Conservation (phyloP, 2,113 vertebrate genomes). For the Verasper variegatus region DNA sequence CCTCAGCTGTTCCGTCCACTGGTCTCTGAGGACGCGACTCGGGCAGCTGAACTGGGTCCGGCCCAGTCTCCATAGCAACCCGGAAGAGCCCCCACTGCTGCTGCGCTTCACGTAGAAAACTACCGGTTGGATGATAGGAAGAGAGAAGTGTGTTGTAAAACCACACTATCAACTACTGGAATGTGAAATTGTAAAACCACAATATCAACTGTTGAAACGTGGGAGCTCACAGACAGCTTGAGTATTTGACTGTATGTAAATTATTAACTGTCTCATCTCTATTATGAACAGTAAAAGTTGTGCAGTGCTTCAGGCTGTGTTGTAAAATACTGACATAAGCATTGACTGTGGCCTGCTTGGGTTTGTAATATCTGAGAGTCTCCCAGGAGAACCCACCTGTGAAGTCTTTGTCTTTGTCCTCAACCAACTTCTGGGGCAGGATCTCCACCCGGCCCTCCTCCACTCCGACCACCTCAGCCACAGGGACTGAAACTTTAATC, state of each 20-base stretch:
- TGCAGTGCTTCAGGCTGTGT: not conserved
- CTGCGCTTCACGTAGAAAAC: slow-evolving; percentile 83
- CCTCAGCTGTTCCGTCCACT: slow-evolving; percentile 79
- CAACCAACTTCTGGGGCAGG: slow-evolving; percentile 74
- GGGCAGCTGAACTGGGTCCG: slow-evolving; percentile 81
- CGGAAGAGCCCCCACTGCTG: slow-evolving; percentile 58
- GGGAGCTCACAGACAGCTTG: not conserved
- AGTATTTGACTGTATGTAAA: slow-evolving; percentile 1
- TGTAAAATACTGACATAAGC: no score
- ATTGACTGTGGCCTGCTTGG: not conserved
- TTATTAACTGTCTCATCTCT: not conserved
- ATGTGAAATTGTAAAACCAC: not conserved
- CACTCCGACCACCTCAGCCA: slow-evolving; percentile 80
- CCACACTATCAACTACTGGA: not conserved
- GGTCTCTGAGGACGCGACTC: slow-evolving; percentile 80
- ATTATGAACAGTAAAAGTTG: not conserved
- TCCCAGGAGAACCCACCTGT: slow-evolving; percentile 69
- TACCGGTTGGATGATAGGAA: slow-evolving; percentile 39
- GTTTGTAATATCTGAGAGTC: slow-evolving; percentile 2
- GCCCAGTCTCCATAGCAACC: slow-evolving; percentile 80
- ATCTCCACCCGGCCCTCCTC: slow-evolving; percentile 78
- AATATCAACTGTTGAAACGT: not conserved
- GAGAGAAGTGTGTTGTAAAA: not conserved
- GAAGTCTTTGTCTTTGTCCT: slow-evolving; percentile 82
- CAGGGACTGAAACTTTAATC: slow-evolving; percentile 78